phyloP scores from a whole-genome alignment of 2,113 vertebrate species.

The Saccopteryx bilineata region DNA sequence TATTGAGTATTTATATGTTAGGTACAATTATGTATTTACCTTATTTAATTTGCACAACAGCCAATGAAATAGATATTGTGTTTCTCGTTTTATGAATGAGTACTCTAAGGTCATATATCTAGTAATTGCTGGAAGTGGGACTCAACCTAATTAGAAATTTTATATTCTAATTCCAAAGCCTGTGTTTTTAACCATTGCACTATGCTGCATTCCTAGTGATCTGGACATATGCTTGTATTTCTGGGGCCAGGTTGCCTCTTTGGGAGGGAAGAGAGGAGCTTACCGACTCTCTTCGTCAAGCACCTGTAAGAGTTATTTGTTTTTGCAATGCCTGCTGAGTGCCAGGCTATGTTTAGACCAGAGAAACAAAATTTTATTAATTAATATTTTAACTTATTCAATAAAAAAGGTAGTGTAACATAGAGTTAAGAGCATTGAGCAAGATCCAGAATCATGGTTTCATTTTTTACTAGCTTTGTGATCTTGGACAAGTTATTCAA shows the following conservation, averaged over 20 bases:
- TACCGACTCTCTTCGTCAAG: slow-evolving; percentile 37
- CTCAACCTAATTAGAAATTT: slow-evolving; percentile 61
- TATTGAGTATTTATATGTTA: slow-evolving; percentile 2
- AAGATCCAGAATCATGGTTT: slow-evolving; percentile 8
- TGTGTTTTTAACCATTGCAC: slow-evolving; percentile 9
- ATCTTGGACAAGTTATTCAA: slow-evolving; percentile 34
- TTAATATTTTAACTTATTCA: slow-evolving; percentile 48
- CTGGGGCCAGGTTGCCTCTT: neutral
- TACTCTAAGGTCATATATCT: slow-evolving; percentile 5
- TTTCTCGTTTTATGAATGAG: slow-evolving; percentile 40
- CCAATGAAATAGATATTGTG: neutral
- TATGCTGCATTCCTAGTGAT: slow-evolving; percentile 22
- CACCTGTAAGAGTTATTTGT: neutral
- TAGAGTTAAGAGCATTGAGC: slow-evolving; percentile 13
- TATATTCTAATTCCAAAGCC: slow-evolving; percentile 32
- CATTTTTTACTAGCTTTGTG: slow-evolving; percentile 33
- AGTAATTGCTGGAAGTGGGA: slow-evolving; percentile 51
- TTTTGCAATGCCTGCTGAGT: slow-evolving; percentile 38
- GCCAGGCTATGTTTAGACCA: neutral
- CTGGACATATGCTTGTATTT: slow-evolving; percentile 28
- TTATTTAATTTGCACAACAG: slow-evolving; percentile 10
- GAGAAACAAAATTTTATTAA: slow-evolving; percentile 50
- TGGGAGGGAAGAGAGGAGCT: neutral
- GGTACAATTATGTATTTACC: neutral
- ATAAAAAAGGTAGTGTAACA: slow-evolving; percentile 6